These are phyloP conservation scores for Mongoloraphidia duomilia DNA, from an alignment of 2,888 invertebrate genomes.

Conservation along the genomic window DNA sequence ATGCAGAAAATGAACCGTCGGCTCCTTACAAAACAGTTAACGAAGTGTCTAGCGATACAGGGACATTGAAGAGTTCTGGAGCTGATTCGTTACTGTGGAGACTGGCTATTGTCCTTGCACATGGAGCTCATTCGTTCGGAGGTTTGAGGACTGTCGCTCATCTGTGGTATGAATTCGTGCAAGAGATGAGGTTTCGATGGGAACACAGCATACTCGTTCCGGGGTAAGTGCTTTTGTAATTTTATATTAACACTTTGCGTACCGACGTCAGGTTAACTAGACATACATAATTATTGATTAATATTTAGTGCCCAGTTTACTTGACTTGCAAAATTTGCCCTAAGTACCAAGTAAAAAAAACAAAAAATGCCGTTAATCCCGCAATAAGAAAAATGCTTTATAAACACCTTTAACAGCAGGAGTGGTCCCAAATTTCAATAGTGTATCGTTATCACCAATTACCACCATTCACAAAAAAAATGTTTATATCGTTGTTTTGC, in stretches of 20 bases:
- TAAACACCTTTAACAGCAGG: too few species aligned
- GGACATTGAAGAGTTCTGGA: constrained; percentile 51
- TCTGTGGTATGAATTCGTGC: constrained; percentile 85
- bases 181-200: constrained; percentile 82
- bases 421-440: too few species aligned
- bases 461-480: too few species aligned
- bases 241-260: constrained; percentile 12
- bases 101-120: constrained; percentile 58
- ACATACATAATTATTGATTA: too few species aligned
- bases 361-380: too few species aligned
- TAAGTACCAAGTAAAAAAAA: too few species aligned
- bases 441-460: too few species aligned
- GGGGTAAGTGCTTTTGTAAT: constrained; percentile 52
- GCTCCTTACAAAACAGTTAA: constrained; percentile 37
- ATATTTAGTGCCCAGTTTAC: too few species aligned
- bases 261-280: too few species aligned
- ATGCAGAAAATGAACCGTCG: constrained; percentile 53
- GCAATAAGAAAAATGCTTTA: too few species aligned
- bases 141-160: constrained; percentile 66
- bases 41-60: constrained; percentile 21
- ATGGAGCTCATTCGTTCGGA: constrained; percentile 59
- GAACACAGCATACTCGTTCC: constrained; percentile 64
- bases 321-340: too few species aligned
- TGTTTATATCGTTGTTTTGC: too few species aligned
- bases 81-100: constrained; percentile 69